phyloP scores from a whole-genome alignment of 2,888 invertebrate genomes.

The Philaethria dido region DNA sequence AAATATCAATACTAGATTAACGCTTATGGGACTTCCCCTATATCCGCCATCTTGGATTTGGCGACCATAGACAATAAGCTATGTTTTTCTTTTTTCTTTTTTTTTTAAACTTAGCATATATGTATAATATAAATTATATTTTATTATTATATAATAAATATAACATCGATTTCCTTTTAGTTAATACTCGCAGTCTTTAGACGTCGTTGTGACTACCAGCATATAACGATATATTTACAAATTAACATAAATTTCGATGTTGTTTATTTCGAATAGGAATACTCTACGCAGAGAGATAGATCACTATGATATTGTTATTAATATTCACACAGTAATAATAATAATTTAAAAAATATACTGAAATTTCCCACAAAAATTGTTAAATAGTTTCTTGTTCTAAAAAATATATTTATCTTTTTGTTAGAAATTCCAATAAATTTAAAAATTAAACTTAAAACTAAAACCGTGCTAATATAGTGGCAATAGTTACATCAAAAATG shows the following conservation, averaged over 20 bases:
- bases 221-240: slow-evolving; percentile 73
- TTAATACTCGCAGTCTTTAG: slow-evolving; percentile 79
- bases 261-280: slow-evolving; percentile 68
- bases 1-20: slow-evolving; percentile 79
- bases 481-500: slow-evolving; percentile 49
- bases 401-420: too few relatives aligned
- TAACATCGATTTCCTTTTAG: slow-evolving; percentile 63
- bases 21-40: too few relatives aligned
- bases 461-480: slow-evolving; percentile 59
- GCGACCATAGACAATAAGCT: too few relatives aligned
- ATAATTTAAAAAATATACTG: neutral
- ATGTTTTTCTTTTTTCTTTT: too few relatives aligned
- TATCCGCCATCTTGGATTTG: slow-evolving; percentile 13
- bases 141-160: slow-evolving; percentile 32
- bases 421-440: slow-evolving; percentile 2
- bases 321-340: neutral
- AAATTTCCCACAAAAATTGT: too few relatives aligned
- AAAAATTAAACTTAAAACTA: slow-evolving; percentile 43
- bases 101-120: too few relatives aligned
- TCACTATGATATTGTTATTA: too few relatives aligned
- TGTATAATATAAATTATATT: neutral
- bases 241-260: slow-evolving; percentile 66
- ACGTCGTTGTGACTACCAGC: slow-evolving; percentile 83
- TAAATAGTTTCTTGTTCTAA: neutral
- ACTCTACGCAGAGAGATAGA: slow-evolving; percentile 73